A percentile compares a stretch with the other conserved stretches of the same genome.
phyloP scores from a whole-genome alignment of 2,113 vertebrate species.

The Scomber colias region DNA sequence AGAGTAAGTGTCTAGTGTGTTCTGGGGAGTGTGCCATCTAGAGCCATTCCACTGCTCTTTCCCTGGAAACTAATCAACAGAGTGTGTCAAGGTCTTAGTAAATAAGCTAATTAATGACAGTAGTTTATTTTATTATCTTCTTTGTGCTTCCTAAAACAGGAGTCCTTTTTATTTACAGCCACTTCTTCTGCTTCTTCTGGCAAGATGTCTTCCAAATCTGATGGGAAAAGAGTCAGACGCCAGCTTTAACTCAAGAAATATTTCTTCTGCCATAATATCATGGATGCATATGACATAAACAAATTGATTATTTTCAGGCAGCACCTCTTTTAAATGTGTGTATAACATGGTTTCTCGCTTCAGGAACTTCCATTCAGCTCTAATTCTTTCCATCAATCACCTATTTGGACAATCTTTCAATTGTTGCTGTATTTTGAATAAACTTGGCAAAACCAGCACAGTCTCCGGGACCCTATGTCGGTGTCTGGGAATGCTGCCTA shows the following conservation, averaged over 20 bases:
- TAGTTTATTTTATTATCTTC: slow-evolving; percentile 57
- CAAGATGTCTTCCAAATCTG: slow-evolving; percentile 43
- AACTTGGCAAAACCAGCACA: slow-evolving; percentile 30
- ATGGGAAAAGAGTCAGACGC: slow-evolving; percentile 17
- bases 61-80: slow-evolving; percentile 72
- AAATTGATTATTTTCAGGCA: background rate
- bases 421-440: slow-evolving; percentile 40
- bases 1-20: slow-evolving; percentile 48
- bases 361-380: slow-evolving; percentile 6
- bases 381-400: slow-evolving; percentile 53
- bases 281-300: background rate
- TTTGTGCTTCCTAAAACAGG: slow-evolving; percentile 53
- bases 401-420: slow-evolving; percentile 38
- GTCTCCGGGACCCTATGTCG: slow-evolving; percentile 24
- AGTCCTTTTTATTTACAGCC: slow-evolving; percentile 53
- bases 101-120: slow-evolving; percentile 69
- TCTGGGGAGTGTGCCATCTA: slow-evolving; percentile 57
- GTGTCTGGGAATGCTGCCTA: slow-evolving; percentile 66
- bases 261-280: background rate
- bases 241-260: background rate
- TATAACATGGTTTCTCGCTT: background rate
- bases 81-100: slow-evolving; percentile 48
- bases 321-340: background rate
- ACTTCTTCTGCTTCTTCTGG: slow-evolving; percentile 45
- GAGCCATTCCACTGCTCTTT: slow-evolving; percentile 65